phyloP scores from a whole-genome alignment of 2,113 vertebrate genomes.

The Prolemur simus region DNA sequence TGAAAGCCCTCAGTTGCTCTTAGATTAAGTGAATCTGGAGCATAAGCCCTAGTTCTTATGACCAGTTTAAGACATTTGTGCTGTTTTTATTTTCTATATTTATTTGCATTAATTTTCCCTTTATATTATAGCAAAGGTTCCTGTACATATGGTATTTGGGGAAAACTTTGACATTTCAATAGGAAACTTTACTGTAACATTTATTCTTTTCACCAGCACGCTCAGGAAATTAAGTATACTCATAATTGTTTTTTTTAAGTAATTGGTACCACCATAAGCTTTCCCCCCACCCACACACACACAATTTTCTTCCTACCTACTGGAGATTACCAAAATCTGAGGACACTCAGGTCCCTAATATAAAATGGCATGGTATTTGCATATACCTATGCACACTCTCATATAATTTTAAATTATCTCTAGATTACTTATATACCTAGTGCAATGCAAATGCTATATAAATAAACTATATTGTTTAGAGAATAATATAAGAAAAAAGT shows the following conservation, averaged over 20 bases:
- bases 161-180: background rate
- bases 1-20: background rate
- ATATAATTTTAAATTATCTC: background rate
- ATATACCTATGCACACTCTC: background rate
- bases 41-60: background rate
- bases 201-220: background rate
- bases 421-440: background rate
- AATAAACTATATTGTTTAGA: background rate
- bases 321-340: background rate
- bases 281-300: background rate
- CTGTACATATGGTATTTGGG: background rate
- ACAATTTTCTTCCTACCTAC: background rate
- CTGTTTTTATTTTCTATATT: slow-evolving; percentile 41
- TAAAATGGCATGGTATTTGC: background rate
- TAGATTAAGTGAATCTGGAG: background rate
- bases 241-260: background rate
- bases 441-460: background rate
- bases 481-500: background rate
- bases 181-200: background rate
- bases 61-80: background rate
- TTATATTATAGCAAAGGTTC: background rate
- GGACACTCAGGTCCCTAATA: background rate
- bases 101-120: background rate
- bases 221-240: background rate
- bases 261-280: background rate